phyloP scores from a whole-genome alignment of 2,113 vertebrate species.

The Enhydra lutris region DNA sequence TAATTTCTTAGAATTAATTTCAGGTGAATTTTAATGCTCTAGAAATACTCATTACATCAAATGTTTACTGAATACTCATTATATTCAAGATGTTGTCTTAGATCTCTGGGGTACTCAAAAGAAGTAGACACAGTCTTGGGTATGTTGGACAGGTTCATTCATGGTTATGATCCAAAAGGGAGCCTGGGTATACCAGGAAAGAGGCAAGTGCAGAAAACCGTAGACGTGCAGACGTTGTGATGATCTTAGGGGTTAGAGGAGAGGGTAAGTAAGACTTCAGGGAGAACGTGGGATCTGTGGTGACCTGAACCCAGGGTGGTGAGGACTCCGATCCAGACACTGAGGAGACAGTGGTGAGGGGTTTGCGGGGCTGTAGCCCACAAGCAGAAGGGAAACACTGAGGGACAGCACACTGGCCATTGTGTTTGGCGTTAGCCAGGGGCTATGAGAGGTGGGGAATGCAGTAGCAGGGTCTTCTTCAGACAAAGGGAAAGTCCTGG shows the following conservation, averaged over 20 bases:
- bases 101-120: neutral
- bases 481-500: neutral
- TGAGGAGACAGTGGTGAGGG: neutral
- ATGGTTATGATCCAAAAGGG: neutral
- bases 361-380: rapidly evolving
- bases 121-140: neutral
- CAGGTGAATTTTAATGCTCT: neutral
- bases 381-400: neutral
- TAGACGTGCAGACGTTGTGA: rapidly evolving
- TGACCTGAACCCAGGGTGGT: neutral
- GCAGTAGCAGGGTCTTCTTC: neutral
- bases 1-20: neutral
- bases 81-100: neutral
- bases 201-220: neutral
- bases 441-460: neutral
- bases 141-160: neutral
- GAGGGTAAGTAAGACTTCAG: neutral
- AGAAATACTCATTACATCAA: neutral
- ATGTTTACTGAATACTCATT: neutral
- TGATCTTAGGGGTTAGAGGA: neutral
- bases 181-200: neutral
- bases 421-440: neutral
- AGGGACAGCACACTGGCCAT: rapidly evolving
- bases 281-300: neutral
- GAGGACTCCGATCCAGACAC: too few relatives aligned